Base-by-base conservation (phyloP, 2,888 invertebrate species). In the Cyclophora albipunctata region DNA sequence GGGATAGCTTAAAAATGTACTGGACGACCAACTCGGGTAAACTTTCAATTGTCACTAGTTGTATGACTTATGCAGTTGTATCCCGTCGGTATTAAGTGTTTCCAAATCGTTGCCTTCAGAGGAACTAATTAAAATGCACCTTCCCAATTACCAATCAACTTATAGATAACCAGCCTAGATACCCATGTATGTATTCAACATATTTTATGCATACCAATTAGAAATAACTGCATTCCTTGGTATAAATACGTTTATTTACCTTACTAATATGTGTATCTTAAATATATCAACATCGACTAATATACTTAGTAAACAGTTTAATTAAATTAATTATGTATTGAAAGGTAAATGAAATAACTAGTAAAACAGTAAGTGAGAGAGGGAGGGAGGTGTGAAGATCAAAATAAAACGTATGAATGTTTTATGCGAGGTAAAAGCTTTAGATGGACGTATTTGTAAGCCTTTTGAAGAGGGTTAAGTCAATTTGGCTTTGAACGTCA, bases 401-500 rank as follows among this genome's bases (percentile, higher is more conserved):
- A 80, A 75, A 81, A 82, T 80, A 79, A 80, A 82, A 75, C 72
- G 69, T 73, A 73, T 81, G 79, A 80, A 82, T 82, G 77, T 83
- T 82, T 81, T 76, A 83, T 82, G 68, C 74, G 77, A 78, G 75
- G 79, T 82, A 81, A 81, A 84, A 84, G 83, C 82, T 75, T 75
- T 59, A 75, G 76, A 77, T 72, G 75, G 78, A 77, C 79, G 75
- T 76, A 74, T 81, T 77, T 78, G 76, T 81, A 82, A 83, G 78
- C 82, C 78, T 71, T 81, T 79, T 84, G 85, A 85, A 80, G 78
- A 86, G 85, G 86, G 86, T 86, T 83, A 80, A 84, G 78, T 80
- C 83, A 79, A 78, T 80, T 81, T 80, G 75, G 82, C 77, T 84
- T 80, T 79, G 71, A 64, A 70, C 78, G 80, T 84, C 85, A 84